Conservation (phyloP, 2,113 vertebrate species). For the Pycnonotus jocosus region DNA sequence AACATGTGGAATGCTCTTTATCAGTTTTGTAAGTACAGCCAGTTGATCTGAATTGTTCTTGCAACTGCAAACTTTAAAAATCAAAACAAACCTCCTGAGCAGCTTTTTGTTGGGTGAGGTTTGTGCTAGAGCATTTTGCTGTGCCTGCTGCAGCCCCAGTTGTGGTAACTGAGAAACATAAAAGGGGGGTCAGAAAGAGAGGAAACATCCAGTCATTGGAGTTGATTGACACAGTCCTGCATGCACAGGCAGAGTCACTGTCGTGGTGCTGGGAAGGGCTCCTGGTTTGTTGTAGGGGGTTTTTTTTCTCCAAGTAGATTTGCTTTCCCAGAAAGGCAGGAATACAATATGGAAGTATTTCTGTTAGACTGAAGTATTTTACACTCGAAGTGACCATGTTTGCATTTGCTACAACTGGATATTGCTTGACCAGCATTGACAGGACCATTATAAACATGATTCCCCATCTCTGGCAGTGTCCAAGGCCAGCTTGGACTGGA, state of each 20-base stretch:
- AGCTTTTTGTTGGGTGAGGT: neutral
- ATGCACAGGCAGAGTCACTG: neutral
- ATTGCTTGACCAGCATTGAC: neutral
- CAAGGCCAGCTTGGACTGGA: neutral
- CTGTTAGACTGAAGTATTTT: neutral
- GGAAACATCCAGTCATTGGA: accelerated
- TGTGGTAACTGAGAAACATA: neutral
- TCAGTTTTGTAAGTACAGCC: slow-evolving; percentile 12
- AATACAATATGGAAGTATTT: neutral
- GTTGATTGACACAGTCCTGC: neutral
- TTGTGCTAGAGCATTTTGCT: neutral
- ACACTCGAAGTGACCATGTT: accelerated
- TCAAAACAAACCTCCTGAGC: neutral
- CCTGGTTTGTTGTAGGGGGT: neutral
- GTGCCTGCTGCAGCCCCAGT: neutral
- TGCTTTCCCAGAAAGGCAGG: neutral
- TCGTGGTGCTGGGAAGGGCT: neutral
- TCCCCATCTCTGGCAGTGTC: neutral
- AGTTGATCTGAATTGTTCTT: slow-evolving; percentile 8
- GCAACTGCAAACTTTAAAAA: slow-evolving; percentile 9
- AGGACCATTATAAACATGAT: accelerated
- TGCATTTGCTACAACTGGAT: neutral
- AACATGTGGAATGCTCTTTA: slow-evolving; percentile 37
- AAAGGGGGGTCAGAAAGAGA: neutral
- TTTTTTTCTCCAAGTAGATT: neutral